Evolutionary conservation across 2,888 invertebrate species (phyloP), one percentile per base, ranked within the genome.

Genomic region (Tryphoninae sp.): DNA sequence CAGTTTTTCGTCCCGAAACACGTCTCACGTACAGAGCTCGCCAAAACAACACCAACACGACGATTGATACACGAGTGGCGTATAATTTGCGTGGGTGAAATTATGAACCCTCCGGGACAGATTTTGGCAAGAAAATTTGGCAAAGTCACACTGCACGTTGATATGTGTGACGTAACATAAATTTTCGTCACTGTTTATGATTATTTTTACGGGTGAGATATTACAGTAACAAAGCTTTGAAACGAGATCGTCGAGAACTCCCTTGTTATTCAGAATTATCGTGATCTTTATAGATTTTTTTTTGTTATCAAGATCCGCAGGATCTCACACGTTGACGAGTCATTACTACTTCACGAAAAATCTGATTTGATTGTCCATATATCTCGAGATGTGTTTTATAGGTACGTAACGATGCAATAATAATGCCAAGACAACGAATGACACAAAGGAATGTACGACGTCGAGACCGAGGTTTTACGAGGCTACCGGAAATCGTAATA

Each of bases 11-110:
- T 33, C 33, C 6, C 33, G 33, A 33, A 33, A 33, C 33, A 33
- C 33, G 33, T 33, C 33, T 33, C 33, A 33, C 7, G 33, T 33
- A 33, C 59, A 59, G 69, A 13, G 53, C 26, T 58, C 55, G 58
- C 75, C 65, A 53, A 67, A 33, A 33, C 40, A 19, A 67, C 51
- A 19, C n/a, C 68, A 6, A 23, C 16, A 40, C 40, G 51, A 61
- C 33, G 65, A 53, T 64, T 42, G 49, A 23, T 61, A 33, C 59
- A 33, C 42, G 59, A 59, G 55, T 22, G 58, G 53, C 61, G 78
- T 72, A 68, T 68, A 62, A 78, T 81, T 74, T 62, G 78, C 67
- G 81, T 81, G 78, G 81, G 81, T 62, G 68, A 65, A 62, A 69
- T 81, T 69, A 81, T 55, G 74, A 74, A 72, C 22, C 58, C 26